Evolutionary conservation across 1,140 invertebrate genomes (phyloP).

Genomic region (Heterodera schachtii): DNA sequence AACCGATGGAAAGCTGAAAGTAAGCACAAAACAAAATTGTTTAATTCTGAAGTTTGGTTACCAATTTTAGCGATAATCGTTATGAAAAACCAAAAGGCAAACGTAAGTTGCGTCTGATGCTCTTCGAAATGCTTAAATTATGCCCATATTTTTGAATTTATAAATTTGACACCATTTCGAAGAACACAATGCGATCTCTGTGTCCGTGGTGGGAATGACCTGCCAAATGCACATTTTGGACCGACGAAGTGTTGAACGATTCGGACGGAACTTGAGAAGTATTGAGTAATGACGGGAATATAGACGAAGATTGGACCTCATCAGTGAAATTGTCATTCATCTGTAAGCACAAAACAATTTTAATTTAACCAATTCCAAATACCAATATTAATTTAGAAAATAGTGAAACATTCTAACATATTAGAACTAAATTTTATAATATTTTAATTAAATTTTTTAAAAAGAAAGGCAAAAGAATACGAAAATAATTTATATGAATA

Average conservation of each 20-base stretch:
- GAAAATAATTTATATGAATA: neutral
- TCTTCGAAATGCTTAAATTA: conserved; percentile 33
- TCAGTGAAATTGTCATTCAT: neutral
- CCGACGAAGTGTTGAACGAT: neutral
- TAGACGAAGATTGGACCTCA: neutral
- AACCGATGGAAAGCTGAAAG: conserved; percentile 42
- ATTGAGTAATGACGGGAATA: neutral
- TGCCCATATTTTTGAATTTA: neutral
- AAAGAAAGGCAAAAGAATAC: neutral
- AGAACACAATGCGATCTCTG: neutral
- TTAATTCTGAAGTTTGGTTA: neutral
- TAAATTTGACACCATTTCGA: neutral
- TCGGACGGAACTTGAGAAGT: neutral
- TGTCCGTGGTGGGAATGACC: conserved; percentile 25
- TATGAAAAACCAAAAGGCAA: conserved; percentile 46
- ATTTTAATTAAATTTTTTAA: too few species aligned
- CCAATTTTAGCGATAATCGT: conserved; percentile 42
- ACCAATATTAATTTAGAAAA: too few species aligned
- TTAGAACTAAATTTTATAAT: too few species aligned
- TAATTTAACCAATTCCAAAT: too few species aligned
- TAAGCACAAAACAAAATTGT: conserved; percentile 1
- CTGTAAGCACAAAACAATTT: too few species aligned
- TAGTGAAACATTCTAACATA: too few species aligned
- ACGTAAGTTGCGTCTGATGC: conserved; percentile 40
- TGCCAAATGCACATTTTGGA: neutral